These are phyloP conservation scores for Xerus rutilus DNA, from an alignment of 2,797 vertebrate species.

Conservation along the genomic window DNA sequence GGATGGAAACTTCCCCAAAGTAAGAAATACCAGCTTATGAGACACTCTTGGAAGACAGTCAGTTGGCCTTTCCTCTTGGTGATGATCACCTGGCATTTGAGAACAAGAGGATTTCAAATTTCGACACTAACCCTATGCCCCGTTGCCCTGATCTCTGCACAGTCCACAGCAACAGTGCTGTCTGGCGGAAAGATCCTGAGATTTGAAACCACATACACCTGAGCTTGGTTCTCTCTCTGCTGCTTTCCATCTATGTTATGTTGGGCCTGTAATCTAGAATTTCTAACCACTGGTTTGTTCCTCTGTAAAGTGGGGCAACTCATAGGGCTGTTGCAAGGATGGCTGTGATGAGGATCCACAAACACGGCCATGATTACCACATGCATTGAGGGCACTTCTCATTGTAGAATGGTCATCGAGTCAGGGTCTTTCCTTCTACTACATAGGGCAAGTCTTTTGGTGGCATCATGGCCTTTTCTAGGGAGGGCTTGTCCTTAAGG, in stretches of 20 bases:
- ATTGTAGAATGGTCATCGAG: neutral
- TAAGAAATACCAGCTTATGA: neutral
- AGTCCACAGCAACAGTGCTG: neutral
- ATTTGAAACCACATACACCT: neutral
- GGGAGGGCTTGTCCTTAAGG: neutral
- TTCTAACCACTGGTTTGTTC: neutral
- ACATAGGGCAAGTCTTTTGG: too few relatives aligned
- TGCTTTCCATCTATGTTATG: neutral
- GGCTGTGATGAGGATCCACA: neutral
- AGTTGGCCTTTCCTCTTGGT: neutral
- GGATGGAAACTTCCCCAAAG: neutral
- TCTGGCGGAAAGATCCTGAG: neutral
- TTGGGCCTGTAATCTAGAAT: neutral
- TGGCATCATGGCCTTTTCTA: neutral
- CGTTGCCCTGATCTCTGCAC: neutral
- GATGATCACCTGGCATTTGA: neutral
- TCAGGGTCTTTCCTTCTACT: neutral
- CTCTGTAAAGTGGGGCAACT: neutral
- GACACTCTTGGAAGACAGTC: neutral
- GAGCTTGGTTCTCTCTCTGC: neutral
- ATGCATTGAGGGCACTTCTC: neutral
- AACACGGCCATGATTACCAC: accelerated
- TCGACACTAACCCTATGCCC: neutral
- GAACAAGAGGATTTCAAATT: neutral
- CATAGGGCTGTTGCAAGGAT: neutral